Conservation (phyloP, 2,797 vertebrate genomes). For the Myotis pilosus region DNA sequence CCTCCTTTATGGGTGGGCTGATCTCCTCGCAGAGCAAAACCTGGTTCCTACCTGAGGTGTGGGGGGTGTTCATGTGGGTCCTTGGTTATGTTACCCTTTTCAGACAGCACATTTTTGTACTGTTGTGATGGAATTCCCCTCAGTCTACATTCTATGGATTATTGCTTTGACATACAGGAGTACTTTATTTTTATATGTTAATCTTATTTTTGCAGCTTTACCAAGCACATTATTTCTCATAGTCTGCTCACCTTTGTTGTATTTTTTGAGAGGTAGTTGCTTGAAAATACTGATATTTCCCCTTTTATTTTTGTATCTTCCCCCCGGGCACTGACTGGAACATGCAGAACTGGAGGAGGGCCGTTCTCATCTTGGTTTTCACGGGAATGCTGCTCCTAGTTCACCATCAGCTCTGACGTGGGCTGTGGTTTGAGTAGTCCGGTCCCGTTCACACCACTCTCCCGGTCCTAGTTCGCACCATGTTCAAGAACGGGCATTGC, state of each 20-base stretch:
- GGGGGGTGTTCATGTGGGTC: not conserved
- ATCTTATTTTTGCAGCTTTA: not conserved
- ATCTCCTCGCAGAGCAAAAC: not conserved
- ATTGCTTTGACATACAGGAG: not conserved
- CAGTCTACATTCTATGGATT: not conserved
- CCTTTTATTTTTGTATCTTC: not conserved
- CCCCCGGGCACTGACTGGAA: not conserved
- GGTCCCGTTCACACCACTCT: not conserved
- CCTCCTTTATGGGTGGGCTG: not conserved
- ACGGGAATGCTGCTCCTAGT: not conserved
- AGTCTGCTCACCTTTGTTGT: not conserved
- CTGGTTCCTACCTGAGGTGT: not conserved
- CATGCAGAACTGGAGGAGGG: not conserved
- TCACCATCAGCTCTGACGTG: not conserved
- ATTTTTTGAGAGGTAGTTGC: slow-evolving; percentile 4
- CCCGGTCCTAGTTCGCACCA: not conserved
- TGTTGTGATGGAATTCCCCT: not conserved
- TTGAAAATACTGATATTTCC: not conserved
- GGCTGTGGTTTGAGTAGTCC: not conserved
- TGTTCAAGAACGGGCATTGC: not conserved
- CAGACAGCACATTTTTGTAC: not conserved
- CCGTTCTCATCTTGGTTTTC: not conserved
- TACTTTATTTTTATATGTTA: not conserved
- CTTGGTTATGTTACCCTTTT: not conserved
- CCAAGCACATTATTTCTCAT: not conserved